Evolutionary conservation across 2,888 invertebrate genomes (phyloP).

Genomic region (Thymelicus lineola): DNA sequence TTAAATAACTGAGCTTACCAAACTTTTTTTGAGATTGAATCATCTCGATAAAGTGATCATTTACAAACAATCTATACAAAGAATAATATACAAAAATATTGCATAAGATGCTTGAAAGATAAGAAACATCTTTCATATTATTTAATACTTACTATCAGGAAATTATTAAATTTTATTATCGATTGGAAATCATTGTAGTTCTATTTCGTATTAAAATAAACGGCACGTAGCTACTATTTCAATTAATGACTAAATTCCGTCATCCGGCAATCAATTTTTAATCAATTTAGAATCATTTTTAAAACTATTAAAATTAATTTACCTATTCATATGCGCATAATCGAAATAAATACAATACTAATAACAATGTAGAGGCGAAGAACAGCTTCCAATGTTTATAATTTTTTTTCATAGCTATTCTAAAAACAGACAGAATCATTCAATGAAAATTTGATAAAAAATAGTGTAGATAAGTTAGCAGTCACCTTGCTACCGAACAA

Average conservation of each 20-base stretch:
- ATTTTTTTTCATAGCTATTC: background rate
- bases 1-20: too few relatives aligned
- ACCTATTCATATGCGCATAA: slow-evolving; percentile 27
- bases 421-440: too few relatives aligned
- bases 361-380: background rate
- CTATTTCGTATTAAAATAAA: slow-evolving; percentile 1
- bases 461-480: too few relatives aligned
- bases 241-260: background rate
- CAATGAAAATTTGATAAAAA: too few relatives aligned
- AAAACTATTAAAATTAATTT: slow-evolving; percentile 6
- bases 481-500: too few relatives aligned
- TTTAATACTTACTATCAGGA: background rate
- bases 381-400: background rate
- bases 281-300: slow-evolving; percentile 23
- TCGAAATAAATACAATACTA: slow-evolving; percentile 3
- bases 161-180: background rate
- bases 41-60: too few relatives aligned
- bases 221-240: background rate
- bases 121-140: too few relatives aligned
- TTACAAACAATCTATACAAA: too few relatives aligned
- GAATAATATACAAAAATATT: too few relatives aligned
- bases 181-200: background rate
- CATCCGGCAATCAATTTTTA: background rate
- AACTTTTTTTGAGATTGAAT: too few relatives aligned
- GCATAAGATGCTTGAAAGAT: too few relatives aligned